phyloP scores from a whole-genome alignment of 2,113 vertebrate genomes.

The Lepus europaeus region DNA sequence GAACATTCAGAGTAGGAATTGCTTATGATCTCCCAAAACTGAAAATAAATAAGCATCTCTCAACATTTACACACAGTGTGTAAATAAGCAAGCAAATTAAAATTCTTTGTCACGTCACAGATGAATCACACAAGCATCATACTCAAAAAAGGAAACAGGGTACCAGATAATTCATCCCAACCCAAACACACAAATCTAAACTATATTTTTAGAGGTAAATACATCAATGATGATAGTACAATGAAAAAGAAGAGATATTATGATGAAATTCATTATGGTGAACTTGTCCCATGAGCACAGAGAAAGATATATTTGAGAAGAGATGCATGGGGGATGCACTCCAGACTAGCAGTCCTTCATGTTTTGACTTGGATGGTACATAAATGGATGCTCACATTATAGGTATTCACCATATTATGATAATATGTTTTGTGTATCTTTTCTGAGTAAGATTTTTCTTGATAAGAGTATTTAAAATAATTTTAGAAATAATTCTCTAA shows the following conservation, averaged over 20 bases:
- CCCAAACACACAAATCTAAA: not conserved
- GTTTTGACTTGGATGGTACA: not conserved
- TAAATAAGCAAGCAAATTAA: not conserved
- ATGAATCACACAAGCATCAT: not conserved
- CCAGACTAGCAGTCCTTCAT: accelerated
- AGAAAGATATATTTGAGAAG: not conserved
- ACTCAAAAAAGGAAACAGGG: not conserved
- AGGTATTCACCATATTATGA: not conserved
- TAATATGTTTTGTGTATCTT: not conserved
- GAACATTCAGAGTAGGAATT: not conserved
- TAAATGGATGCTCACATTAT: not conserved
- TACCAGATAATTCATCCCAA: not conserved
- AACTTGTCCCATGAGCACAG: too few relatives aligned
- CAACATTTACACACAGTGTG: not conserved
- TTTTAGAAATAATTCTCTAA: slow-evolving; percentile 6
- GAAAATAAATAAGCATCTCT: not conserved
- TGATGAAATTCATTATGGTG: not conserved
- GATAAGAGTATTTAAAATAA: not conserved
- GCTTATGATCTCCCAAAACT: not conserved
- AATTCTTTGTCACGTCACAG: not conserved
- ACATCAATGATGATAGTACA: not conserved
- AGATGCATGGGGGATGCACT: not conserved
- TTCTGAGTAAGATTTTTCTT: not conserved
- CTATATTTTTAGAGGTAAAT: not conserved
- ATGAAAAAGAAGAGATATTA: not conserved